Evolutionary conservation across 1,140 invertebrate species (phyloP), one percentile per base, ranked within the genome.

Genomic region (Tribolium madens): DNA sequence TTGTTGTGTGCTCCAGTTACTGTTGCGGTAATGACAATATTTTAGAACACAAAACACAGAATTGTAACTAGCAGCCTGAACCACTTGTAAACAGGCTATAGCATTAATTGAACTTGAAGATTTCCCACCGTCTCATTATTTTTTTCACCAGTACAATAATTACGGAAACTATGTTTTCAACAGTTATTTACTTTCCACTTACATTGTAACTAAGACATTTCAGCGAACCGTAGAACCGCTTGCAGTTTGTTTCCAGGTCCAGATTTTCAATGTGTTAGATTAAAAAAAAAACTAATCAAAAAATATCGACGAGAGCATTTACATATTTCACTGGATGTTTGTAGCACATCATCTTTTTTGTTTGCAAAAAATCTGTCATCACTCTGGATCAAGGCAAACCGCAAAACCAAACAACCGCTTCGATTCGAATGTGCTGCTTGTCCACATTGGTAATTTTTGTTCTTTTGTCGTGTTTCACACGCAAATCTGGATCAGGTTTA

Each of bases 161-260:
- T 50, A 15, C 13, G 15, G 48, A 15, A 17, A 50, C 15, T 50
- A 17, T 57, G 52, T 18, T 33, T 64, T 33, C 57, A 64, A 33
- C 26, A 64, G 14, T 64, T 64, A 64, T 33, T 33, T 64, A 33
- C 26, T 13, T 64, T 64, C 26, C 18, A 33, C 9, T 33, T 12
- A 4, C 57, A 33, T 31, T 33, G 57, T 64, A n/a, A 26, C 14
- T 64, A 33, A 33, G 57, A 64, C 21, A 33, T 18, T 31, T 15
- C 26, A 64, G 12, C 57, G 57, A 64, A 64, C 57, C 57, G 57
- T 64, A 64, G 26, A 64, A 14, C 57, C 57, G 21, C 10, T 64
- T 57, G 15, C 48, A 50, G 7, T 15, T 14, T 57, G 18, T 42
- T 42, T 42, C 36, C 36, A 9, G 36, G 1, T 42, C 36, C 36